Percentiles rank a stretch among this genome's conserved stretches.
Evolutionary conservation across 2,797 vertebrate genomes (phyloP).

Genomic region (Esox masquinongy): DNA sequence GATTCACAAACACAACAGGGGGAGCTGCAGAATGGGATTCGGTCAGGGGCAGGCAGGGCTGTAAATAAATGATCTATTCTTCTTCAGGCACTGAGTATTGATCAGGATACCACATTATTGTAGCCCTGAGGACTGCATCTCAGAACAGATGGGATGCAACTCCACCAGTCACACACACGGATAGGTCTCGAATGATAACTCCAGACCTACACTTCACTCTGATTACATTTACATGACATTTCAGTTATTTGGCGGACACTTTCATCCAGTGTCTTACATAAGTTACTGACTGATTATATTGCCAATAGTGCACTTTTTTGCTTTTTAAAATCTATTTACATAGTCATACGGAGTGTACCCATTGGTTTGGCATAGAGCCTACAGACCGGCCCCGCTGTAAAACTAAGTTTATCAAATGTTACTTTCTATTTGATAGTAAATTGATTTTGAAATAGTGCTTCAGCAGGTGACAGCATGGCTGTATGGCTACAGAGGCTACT

Average conservation of each 20-base stretch:
- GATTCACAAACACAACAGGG: slow-evolving; percentile 67
- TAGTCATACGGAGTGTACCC: too few species aligned
- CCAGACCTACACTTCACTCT: background rate
- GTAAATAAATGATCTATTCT: slow-evolving; percentile 61
- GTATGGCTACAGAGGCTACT: slow-evolving; percentile 79
- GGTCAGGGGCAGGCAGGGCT: slow-evolving; percentile 52
- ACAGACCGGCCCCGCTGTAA: background rate
- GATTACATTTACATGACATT: background rate
- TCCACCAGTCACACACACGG: background rate
- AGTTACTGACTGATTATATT: too few species aligned
- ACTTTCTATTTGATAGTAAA: background rate
- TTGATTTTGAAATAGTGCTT: slow-evolving; percentile 56
- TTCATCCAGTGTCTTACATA: too few species aligned
- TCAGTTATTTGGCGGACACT: too few species aligned
- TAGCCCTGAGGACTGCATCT: slow-evolving; percentile 55
- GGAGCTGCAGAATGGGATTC: slow-evolving; percentile 40
- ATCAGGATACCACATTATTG: slow-evolving; percentile 63
- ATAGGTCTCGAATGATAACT: background rate
- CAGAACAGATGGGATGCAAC: slow-evolving; percentile 60
- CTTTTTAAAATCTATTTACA: too few species aligned
- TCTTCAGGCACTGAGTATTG: slow-evolving; percentile 64
- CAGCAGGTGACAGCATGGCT: slow-evolving; percentile 77
- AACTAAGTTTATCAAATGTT: background rate
- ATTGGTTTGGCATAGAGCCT: background rate
- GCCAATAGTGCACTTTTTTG: too few species aligned